A percentile compares a stretch with the other conserved stretches of the same genome.
phyloP scores from a whole-genome alignment of 2,797 vertebrate species.

The Ispidina lecontei region DNA sequence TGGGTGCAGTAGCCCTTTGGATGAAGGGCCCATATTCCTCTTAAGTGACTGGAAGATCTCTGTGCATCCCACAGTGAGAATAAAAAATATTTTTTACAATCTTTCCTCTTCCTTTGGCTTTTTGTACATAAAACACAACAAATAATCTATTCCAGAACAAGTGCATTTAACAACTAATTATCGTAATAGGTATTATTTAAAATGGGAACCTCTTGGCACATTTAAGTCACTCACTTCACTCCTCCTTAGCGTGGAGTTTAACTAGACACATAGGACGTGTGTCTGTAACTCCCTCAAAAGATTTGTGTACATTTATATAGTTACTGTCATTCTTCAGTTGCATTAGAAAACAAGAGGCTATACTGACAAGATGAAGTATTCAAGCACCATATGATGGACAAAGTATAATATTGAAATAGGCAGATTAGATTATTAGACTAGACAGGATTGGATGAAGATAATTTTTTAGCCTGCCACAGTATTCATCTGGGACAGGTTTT shows the following conservation, averaged over 20 bases:
- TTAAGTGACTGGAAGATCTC: neutral
- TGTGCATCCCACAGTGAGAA: neutral
- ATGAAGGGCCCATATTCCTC: neutral
- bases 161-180: neutral
- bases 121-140: neutral
- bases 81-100: neutral
- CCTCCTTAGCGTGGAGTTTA: neutral
- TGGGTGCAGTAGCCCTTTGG: neutral
- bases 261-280: neutral
- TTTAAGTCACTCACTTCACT: neutral
- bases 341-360: constrained; percentile 2
- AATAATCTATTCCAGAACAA: neutral
- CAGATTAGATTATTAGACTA: constrained; percentile 41
- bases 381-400: neutral
- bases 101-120: neutral
- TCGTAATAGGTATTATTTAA: neutral
- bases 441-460: neutral
- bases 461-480: constrained; percentile 5
- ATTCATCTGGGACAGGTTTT: constrained; percentile 21
- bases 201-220: neutral
- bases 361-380: constrained; percentile 15
- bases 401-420: constrained; percentile 21
- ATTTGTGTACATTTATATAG: neutral
- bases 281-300: neutral
- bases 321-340: neutral